Evolutionary conservation across 2,113 vertebrate genomes (phyloP).

Genomic region (Psammodynastes pulverulentus): DNA sequence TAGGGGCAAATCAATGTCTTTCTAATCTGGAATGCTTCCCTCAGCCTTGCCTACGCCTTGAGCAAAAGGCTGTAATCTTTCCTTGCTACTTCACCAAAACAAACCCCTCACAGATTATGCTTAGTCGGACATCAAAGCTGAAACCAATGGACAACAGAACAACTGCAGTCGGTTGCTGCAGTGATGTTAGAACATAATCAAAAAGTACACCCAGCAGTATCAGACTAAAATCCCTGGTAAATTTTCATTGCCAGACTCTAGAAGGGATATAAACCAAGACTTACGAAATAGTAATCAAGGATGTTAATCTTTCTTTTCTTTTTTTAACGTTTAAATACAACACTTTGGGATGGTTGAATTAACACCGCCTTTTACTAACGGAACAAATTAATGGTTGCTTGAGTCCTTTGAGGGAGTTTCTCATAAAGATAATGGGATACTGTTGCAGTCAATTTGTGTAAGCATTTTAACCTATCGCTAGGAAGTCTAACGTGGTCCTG

Average conservation of each 20-base stretch:
- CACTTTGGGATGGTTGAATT: background rate
- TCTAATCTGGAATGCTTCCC: background rate
- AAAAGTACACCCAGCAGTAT: background rate
- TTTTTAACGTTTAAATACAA: background rate
- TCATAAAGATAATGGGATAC: background rate
- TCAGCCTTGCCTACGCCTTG: background rate
- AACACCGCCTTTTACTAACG: background rate
- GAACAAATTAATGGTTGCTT: background rate
- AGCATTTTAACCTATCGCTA: background rate
- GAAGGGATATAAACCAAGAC: background rate
- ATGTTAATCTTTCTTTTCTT: background rate
- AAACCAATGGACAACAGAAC: background rate
- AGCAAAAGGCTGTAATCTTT: background rate
- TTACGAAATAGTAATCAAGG: background rate
- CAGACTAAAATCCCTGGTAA: background rate
- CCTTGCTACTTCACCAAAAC: background rate
- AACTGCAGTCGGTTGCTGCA: background rate
- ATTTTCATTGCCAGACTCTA: background rate
- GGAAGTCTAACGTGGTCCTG: background rate
- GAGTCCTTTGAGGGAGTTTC: background rate
- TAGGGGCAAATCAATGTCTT: background rate
- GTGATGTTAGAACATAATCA: background rate
- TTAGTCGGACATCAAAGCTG: background rate
- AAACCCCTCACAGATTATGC: background rate
- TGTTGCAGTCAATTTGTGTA: background rate